A percentile compares a stretch with the other conserved stretches of the same genome.
These are phyloP conservation scores for Andrena chrysosceles DNA, from an alignment of 2,888 invertebrate genomes.

Conservation along the genomic window DNA sequence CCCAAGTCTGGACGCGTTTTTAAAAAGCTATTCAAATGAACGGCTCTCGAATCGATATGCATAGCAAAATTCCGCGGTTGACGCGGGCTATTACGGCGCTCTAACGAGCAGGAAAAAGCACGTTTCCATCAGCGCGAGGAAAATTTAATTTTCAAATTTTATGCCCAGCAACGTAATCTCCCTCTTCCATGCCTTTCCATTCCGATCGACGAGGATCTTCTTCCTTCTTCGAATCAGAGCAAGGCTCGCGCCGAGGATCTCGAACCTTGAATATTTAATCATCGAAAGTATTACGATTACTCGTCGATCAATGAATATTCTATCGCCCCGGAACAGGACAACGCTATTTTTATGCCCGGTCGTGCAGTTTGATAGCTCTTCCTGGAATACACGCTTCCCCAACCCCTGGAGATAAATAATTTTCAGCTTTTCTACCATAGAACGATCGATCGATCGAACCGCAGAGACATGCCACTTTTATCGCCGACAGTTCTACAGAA, in stretches of 20 bases:
- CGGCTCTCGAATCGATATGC: constrained; percentile 15
- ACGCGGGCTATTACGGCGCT: background rate
- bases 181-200: background rate
- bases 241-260: background rate
- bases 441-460: constrained; percentile 6
- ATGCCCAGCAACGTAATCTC: constrained; percentile 18
- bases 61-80: constrained; percentile 12
- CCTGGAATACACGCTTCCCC: background rate
- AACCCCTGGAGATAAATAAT: background rate
- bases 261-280: background rate
- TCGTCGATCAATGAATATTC: background rate
- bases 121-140: constrained; percentile 2
- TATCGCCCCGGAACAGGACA: background rate
- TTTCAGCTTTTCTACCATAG: background rate
- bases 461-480: background rate
- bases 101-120: background rate
- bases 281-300: background rate
- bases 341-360: background rate
- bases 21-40: constrained; percentile 35
- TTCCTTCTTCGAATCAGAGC: background rate
- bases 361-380: background rate
- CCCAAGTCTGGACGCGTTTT: background rate
- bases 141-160: constrained; percentile 42
- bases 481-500: background rate
- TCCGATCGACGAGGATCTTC: background rate